Conservation (phyloP, 2,888 invertebrate genomes). For the Portevinia maculata region DNA sequence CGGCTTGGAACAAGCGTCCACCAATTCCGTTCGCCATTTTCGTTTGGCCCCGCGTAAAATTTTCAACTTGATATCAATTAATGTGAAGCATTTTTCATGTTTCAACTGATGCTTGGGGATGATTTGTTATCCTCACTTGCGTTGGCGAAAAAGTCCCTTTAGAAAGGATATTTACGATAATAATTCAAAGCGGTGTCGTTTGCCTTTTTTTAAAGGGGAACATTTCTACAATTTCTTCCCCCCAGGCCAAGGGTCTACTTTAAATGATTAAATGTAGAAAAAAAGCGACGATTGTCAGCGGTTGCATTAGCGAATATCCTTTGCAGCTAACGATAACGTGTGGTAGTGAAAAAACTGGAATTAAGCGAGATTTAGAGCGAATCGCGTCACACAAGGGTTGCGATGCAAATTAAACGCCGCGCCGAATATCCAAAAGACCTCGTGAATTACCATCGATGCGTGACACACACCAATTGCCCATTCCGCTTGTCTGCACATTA, state of each 20-base stretch:
- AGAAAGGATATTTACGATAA: conserved; percentile 63
- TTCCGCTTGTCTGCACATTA: conserved; percentile 58
- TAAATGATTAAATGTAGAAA: conserved; percentile 59
- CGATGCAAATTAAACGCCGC: conserved; percentile 67
- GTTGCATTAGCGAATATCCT: conserved; percentile 53
- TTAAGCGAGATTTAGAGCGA: conserved; percentile 53
- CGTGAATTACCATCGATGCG: conserved; percentile 70
- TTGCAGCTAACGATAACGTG: not conserved
- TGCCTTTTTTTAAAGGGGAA: conserved; percentile 38
- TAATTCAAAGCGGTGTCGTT: conserved; percentile 54
- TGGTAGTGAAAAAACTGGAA: conserved; percentile 30
- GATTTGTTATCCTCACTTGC: conserved; percentile 60
- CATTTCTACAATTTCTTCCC: conserved; percentile 3
- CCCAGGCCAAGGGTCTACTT: conserved; percentile 52
- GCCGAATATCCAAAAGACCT: conserved; percentile 57
- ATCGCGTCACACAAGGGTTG: conserved; percentile 69
- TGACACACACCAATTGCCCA: conserved; percentile 68
- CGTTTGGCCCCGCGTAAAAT: conserved; percentile 10
- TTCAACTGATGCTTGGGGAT: conserved; percentile 55
- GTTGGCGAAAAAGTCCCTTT: conserved; percentile 17
- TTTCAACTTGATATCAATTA: conserved; percentile 72
- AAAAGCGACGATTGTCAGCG: conserved; percentile 48
- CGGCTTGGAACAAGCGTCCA: conserved; percentile 16
- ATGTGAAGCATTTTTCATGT: conserved; percentile 73
- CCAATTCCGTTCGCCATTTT: not conserved